Percentiles rank a stretch among this genome's conserved stretches.
These are phyloP conservation scores for Saccostrea glomerata DNA, from an alignment of 1,140 invertebrate genomes.

Conservation along the genomic window DNA sequence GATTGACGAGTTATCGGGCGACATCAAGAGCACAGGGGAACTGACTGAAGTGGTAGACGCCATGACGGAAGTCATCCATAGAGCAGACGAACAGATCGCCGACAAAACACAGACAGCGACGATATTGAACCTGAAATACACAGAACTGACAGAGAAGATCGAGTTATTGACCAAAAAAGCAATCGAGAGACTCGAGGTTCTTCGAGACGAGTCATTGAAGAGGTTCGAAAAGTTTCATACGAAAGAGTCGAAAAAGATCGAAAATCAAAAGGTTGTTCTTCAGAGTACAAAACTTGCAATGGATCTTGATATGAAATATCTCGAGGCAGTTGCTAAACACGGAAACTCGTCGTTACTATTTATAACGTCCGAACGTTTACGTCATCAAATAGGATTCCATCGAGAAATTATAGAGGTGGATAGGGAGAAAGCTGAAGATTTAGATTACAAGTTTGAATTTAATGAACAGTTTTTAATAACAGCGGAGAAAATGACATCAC, in stretches of 20 bases:
- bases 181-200: conserved; percentile 11
- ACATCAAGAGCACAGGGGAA: not conserved
- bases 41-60: not conserved
- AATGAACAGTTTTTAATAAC: conserved; percentile 8
- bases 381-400: conserved; percentile 32
- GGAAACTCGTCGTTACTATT: conserved; percentile 8
- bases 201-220: conserved; percentile 4
- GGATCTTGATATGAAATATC: conserved; percentile 36
- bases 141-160: conserved; percentile 17
- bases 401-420: not conserved
- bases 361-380: conserved; percentile 33
- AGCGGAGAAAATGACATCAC: conserved; percentile 22
- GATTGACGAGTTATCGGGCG: conserved; percentile 39
- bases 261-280: not conserved
- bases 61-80: conserved; percentile 2
- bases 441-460: conserved; percentile 39
- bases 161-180: not conserved
- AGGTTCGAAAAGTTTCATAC: not conserved
- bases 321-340: conserved; percentile 29
- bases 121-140: not conserved
- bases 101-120: conserved; percentile 22
- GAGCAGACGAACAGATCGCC: not conserved
- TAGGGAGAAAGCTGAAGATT: conserved; percentile 3
- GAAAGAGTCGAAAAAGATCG: conserved; percentile 38
- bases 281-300: conserved; percentile 32